Evolutionary conservation across 2,888 invertebrate genomes (phyloP), one percentile per base, ranked within the genome.

Genomic region (Cheilosia pagana): DNA sequence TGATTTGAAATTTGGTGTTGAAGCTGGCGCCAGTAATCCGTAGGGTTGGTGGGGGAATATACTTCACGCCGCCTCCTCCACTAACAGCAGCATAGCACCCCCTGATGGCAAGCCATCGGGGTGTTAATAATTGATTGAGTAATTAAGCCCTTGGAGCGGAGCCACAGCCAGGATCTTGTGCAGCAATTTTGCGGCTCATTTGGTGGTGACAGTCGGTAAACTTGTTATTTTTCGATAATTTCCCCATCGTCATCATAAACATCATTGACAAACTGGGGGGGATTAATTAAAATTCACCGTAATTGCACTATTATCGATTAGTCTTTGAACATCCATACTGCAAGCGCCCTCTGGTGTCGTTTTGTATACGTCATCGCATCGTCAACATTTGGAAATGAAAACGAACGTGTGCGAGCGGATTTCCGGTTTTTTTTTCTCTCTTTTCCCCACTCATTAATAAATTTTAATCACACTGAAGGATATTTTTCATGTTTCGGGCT

Each of bases 161-260:
- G 55, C 16, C 31, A 41, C 25, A 45, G 50, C 35, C 67, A 52
- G 70, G 31, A 67, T 76, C 75, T 71, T 68, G 55, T 81, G 55
- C 70, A 62, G 55, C 57, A 76, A 85, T 85, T 85, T 85, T 81
- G 81, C 59, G 75, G 81, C 81, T 85, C 85, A 85, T 85, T 85
- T 81, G 71, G 59, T 50, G 70, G 74, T 48, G 19, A 62, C 39
- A 35, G 48, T 65, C 39, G 67, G 68, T 57, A 67, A 67, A 79
- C 25, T 75, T 85, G 76, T 76, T 85, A 81, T 85, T 62, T 76
- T 76, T 85, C 71, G 67, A 76, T 85, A 70, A 81, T 75, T 81
- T 65, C 28, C 53, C 45, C 81, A 70, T 75, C 65, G 65, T 60
- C 52, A 48, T 59, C 63, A 60, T 55, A 60, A 45, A n/a, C 57